Evolutionary conservation across 2,888 invertebrate species (phyloP).

Genomic region (Lochmaea capreae): DNA sequence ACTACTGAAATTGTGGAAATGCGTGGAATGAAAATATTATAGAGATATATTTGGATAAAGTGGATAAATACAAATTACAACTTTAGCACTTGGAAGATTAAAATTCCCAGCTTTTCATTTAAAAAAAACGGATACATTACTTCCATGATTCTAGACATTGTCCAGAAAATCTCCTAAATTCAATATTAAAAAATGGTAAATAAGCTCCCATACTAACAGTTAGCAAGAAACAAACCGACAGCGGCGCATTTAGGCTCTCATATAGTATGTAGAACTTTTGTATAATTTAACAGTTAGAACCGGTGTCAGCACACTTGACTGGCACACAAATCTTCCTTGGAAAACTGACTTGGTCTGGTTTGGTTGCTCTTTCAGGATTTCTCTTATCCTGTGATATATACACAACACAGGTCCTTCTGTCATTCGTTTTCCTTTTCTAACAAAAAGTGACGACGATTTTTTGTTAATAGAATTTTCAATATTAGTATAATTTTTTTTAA

Average conservation of each 20-base stretch:
- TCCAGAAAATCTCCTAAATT: too few species aligned
- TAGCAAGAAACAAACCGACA: slow-evolving; percentile 56
- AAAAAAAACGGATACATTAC: too few species aligned
- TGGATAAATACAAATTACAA: too few species aligned
- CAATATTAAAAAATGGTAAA: too few species aligned
- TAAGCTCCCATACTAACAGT: slow-evolving; percentile 35
- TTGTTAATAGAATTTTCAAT: background rate
- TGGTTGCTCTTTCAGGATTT: background rate
- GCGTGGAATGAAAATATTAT: too few species aligned
- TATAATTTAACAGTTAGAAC: slow-evolving; percentile 64
- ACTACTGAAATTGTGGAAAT: too few species aligned
- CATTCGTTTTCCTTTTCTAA: background rate
- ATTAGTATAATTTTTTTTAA: background rate
- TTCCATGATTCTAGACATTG: too few species aligned
- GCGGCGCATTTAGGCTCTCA: slow-evolving; percentile 63
- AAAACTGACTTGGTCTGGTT: slow-evolving; percentile 41
- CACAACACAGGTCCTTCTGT: background rate
- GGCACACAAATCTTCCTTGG: slow-evolving; percentile 64
- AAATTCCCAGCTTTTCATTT: too few species aligned
- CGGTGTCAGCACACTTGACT: slow-evolving; percentile 65
- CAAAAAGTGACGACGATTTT: background rate
- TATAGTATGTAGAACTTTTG: slow-evolving; percentile 63
- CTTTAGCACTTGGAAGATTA: too few species aligned
- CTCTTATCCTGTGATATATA: slow-evolving; percentile 16
- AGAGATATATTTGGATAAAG: too few species aligned